Base-by-base conservation (phyloP, 2,797 vertebrate genomes). In the Catostomus latipinnis region DNA sequence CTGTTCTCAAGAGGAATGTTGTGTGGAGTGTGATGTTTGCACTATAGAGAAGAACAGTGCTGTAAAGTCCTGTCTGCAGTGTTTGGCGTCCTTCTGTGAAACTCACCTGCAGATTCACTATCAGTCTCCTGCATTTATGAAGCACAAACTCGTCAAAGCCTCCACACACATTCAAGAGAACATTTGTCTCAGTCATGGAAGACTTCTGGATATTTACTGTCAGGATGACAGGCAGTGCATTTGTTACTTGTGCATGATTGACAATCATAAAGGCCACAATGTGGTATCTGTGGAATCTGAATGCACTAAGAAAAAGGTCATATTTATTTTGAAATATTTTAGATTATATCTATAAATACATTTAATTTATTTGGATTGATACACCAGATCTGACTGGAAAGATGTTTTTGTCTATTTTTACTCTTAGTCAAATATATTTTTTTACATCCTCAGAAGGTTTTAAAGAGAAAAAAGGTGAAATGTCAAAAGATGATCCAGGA, bases 81-180 rank as follows among this genome's bases (percentile, higher is more conserved):
- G 81, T 75, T 71, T 77, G 66, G 76, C 68, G 60, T 83, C 71
- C 5, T 80, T 57, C 66, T 83, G 81, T 57, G 65, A 83, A 45
- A 73, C 78, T 71, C 76, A 74, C 63, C 60, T 79, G 9, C 76
- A 80, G 71, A 6, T 0, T 80, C 81, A 83, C 71, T 80, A 71
- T 54, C 6, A 71, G 63, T 80, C 71, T 66, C 71, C 81, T 53
- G 76, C 34, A 9, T 80, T 83, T 50, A 83, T 74, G 76, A 83
- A 75, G 18, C 81, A 83, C 65, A 83, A 74, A 34, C 71, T 83
- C 53, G 66, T 83, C 4, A 12, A 54, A 8, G 76, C 77, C 61
- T 63, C 74, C 50, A 54, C 48, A 53, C 0, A 76, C 50, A 50
- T 76, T 54, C 58, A 76, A 16, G 50, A 76, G 48, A 66, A 52